phyloP scores from a whole-genome alignment of 2,888 invertebrate species.

The Acrobasis suavella region DNA sequence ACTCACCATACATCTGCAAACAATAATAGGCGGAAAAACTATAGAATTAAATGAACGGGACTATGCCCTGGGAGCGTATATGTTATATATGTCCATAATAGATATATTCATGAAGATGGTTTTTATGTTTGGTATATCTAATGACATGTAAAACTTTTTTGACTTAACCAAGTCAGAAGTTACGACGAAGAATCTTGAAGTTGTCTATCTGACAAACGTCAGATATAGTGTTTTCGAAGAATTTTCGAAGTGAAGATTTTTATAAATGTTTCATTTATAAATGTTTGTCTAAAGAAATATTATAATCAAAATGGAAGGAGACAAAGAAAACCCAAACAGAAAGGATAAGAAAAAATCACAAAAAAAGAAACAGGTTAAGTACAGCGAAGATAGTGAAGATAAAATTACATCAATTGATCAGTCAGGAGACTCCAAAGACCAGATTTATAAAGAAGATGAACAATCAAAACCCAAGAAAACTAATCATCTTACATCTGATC shows the following conservation, averaged over 20 bases:
- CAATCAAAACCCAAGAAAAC: not conserved
- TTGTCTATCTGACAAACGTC: not conserved
- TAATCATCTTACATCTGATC: too few relatives aligned
- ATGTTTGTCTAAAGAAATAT: not conserved
- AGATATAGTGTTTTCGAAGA: not conserved
- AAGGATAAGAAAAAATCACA: not conserved
- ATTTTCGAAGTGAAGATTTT: not conserved
- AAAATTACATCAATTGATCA: not conserved
- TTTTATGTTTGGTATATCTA: conserved; percentile 25
- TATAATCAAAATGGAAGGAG: not conserved
- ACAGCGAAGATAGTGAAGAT: not conserved
- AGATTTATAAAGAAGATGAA: not conserved
- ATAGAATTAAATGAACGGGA: conserved; percentile 40
- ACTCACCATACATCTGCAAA: conserved; percentile 44
- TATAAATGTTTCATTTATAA: not conserved
- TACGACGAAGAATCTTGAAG: not conserved
- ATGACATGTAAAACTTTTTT: not conserved
- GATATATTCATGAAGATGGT: conserved; percentile 40
- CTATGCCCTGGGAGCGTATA: conserved; percentile 39
- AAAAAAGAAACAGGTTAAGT: not conserved
- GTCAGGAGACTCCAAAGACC: not conserved
- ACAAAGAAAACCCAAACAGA: not conserved
- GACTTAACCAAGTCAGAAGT: too few relatives aligned
- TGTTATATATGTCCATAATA: conserved; percentile 42
- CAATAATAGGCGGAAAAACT: conserved; percentile 40